Conservation (phyloP, 2,113 vertebrate species). For the Fulica atra region DNA sequence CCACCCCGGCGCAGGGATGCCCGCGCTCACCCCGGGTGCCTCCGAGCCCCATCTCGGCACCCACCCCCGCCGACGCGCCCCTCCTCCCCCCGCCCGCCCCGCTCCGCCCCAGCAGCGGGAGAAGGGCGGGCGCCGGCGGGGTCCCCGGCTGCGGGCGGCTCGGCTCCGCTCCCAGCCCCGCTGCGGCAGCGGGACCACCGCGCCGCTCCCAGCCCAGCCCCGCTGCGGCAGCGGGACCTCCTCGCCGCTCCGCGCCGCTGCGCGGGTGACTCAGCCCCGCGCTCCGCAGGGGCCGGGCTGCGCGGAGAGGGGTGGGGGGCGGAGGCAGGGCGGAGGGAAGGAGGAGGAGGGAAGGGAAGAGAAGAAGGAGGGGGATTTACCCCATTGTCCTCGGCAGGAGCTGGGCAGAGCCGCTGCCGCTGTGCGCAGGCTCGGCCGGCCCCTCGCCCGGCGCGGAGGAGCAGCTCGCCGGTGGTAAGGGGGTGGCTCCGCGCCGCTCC, state of each 20-base stretch:
- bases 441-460: neutral
- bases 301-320: neutral
- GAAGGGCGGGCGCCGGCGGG: neutral
- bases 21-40: neutral
- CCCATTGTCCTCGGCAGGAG: slow-evolving; percentile 7
- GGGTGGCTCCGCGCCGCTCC: neutral
- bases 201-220: neutral
- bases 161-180: neutral
- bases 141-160: neutral
- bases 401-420: neutral
- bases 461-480: neutral
- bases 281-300: slow-evolving; percentile 54
- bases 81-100: neutral
- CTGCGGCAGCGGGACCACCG: too few relatives aligned
- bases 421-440: neutral
- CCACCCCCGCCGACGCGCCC: neutral
- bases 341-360: neutral
- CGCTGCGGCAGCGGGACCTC: slow-evolving; percentile 16
- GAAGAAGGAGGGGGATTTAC: slow-evolving; percentile 1
- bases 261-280: slow-evolving; percentile 45
- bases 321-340: neutral
- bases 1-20: neutral
- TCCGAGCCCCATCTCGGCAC: neutral
- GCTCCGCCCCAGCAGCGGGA: neutral
- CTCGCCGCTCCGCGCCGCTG: slow-evolving; percentile 42